phyloP scores from a whole-genome alignment of 2,113 vertebrate genomes.

The Stomatorhinus ivindoensis region DNA sequence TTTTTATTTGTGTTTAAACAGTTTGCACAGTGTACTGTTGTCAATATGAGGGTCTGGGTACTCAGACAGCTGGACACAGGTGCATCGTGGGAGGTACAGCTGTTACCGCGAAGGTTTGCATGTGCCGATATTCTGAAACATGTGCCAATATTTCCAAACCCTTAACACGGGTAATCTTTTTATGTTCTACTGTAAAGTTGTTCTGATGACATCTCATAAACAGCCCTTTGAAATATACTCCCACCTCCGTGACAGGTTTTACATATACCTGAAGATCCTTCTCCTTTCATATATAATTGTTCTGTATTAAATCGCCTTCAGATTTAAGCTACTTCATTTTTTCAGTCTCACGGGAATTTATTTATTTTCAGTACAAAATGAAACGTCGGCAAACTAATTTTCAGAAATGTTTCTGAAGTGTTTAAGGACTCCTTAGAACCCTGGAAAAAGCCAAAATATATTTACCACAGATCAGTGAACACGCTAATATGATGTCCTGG shows the following conservation, averaged over 20 bases:
- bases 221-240: not conserved
- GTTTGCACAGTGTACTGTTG: not conserved
- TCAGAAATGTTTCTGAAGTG: not conserved
- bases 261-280: not conserved
- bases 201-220: not conserved
- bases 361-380: not conserved
- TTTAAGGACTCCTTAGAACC: not conserved
- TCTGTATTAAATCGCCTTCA: not conserved
- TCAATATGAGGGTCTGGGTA: not conserved
- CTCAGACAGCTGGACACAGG: not conserved
- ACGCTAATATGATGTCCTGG: not conserved
- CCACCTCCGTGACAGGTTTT: not conserved
- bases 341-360: not conserved
- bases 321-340: not conserved
- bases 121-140: not conserved
- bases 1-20: not conserved
- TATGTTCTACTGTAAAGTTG: not conserved
- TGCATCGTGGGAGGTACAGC: not conserved
- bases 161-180: not conserved
- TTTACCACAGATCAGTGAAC: not conserved
- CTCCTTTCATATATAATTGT: not conserved
- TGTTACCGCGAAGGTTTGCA: not conserved
- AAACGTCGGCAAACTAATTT: not conserved
- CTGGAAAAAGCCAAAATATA: not conserved
- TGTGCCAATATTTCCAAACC: not conserved